A percentile compares a stretch with the other conserved stretches of the same genome.
These are phyloP conservation scores for Ochropacha duplaris DNA, from an alignment of 2,888 invertebrate genomes.

Conservation along the genomic window DNA sequence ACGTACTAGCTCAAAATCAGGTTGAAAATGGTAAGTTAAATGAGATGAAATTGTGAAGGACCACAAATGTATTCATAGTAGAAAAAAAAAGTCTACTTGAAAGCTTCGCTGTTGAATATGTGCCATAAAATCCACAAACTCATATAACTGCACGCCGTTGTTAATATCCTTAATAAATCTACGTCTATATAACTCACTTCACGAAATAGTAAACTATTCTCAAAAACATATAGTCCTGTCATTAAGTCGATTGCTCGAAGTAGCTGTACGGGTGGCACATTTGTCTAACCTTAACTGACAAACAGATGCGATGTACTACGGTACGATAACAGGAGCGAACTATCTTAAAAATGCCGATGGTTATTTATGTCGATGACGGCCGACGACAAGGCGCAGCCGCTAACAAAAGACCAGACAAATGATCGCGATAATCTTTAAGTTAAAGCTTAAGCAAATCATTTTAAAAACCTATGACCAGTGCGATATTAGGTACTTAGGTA, in stretches of 20 bases:
- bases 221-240: constrained; percentile 41
- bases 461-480: constrained; percentile 25
- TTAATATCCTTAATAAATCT: background rate
- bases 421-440: constrained; percentile 69
- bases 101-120: background rate
- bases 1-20: no score
- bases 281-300: constrained; percentile 63
- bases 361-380: constrained; percentile 71
- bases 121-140: background rate
- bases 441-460: constrained; percentile 40
- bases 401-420: constrained; percentile 79
- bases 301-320: constrained; percentile 70
- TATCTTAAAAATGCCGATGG: constrained; percentile 73
- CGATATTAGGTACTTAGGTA: background rate
- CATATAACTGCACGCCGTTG: background rate
- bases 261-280: constrained; percentile 72
- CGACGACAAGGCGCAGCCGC: constrained; percentile 52
- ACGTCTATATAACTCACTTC: background rate
- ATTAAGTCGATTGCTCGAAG: constrained; percentile 45
- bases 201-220: constrained; percentile 24
- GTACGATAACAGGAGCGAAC: constrained; percentile 69
- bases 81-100: no score
- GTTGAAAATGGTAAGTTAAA: no score
- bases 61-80: no score
- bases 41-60: no score